Percentiles rank a stretch among this genome's conserved stretches.
These are phyloP conservation scores for Acronicta alni DNA, from an alignment of 2,888 invertebrate genomes.

Conservation along the genomic window DNA sequence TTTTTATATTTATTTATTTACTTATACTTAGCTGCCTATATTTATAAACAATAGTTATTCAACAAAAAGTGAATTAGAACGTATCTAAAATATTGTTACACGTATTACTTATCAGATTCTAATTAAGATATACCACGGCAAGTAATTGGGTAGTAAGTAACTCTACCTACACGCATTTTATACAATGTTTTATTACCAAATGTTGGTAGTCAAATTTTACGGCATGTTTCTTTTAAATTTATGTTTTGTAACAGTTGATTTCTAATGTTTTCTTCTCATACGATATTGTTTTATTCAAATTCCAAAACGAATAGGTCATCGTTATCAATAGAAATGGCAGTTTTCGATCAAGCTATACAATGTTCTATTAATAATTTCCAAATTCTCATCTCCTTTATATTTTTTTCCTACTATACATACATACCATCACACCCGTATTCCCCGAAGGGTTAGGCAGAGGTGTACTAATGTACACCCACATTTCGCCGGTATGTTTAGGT, in stretches of 20 bases:
- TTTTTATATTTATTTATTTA: too few relatives aligned
- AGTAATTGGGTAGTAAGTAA: constrained; percentile 39
- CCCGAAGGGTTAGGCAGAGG: too few relatives aligned
- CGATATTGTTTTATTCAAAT: constrained; percentile 25
- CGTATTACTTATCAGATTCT: constrained; percentile 32
- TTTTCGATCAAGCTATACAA: constrained; percentile 15
- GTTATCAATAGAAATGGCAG: constrained; percentile 28
- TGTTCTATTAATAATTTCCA: constrained; percentile 15
- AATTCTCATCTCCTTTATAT: constrained; percentile 18
- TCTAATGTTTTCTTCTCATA: constrained; percentile 34
- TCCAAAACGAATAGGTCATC: constrained; percentile 26
- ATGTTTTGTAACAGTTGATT: constrained; percentile 35
- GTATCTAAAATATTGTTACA: constrained; percentile 29
- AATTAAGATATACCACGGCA: constrained; percentile 38
- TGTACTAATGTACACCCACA: too few relatives aligned
- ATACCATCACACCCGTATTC: too few relatives aligned
- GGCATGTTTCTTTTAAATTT: constrained; percentile 20
- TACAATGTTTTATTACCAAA: constrained; percentile 31
- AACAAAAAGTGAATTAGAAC: constrained; percentile 27
- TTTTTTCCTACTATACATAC: background rate
- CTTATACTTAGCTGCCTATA: too few relatives aligned
- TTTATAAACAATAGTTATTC: constrained; percentile 18
- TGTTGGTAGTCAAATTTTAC: constrained; percentile 31
- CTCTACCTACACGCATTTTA: constrained; percentile 29
- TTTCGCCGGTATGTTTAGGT: too few relatives aligned